Base-by-base conservation (phyloP, 2,113 vertebrate species). In the Mustela nigripes region DNA sequence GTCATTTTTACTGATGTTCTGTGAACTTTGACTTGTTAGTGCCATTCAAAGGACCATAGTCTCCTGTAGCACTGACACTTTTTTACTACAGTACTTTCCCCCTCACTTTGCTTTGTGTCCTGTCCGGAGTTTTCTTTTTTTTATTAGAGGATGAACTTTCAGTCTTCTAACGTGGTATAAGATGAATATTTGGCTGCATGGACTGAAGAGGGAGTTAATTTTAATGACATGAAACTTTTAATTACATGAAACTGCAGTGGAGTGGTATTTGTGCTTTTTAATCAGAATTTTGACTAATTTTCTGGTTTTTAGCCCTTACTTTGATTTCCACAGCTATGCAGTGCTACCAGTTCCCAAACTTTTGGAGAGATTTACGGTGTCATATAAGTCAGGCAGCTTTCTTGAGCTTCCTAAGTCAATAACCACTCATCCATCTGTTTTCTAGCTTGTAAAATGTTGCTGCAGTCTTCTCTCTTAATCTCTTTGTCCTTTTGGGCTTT, bases 401-500 rank as follows among this genome's bases (percentile, higher is more conserved):
- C 78, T 85, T 18, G 33, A 80, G 24, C 48, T 78, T 36, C 16
- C 48, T 19, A 63, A 31, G 63, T 83, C 63, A 28, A 1, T 48
- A 21, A 58, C 11, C 22, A 22, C 31, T 85, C 15, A 62, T 14
- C n/a, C 26, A 2, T 53, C 53, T 76, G 1, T 28, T 56, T 86
- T 58, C 15, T 42, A 22, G 11, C 65, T 82, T 86, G 19, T 95
- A 11, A 71, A 63, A 14, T 80, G 56, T 60, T 71, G 31, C 18
- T 91, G 11, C 28, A 84, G 4, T 92, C 11, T 89, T 69, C 53
- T n/a, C 21, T 82, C 42, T 74, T 21, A 15, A 7, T 50, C 11
- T 71, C 50, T 39, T 78, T 94, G 78, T 58, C 26, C 22, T 62
- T n/a, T 15, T 82, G 76, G 60, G 19, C 6, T 56, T 97, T 96